Percentiles rank a stretch among this genome's conserved stretches.
Conservation (phyloP, 2,797 vertebrate species). For the Sebastolobus alascanus region DNA sequence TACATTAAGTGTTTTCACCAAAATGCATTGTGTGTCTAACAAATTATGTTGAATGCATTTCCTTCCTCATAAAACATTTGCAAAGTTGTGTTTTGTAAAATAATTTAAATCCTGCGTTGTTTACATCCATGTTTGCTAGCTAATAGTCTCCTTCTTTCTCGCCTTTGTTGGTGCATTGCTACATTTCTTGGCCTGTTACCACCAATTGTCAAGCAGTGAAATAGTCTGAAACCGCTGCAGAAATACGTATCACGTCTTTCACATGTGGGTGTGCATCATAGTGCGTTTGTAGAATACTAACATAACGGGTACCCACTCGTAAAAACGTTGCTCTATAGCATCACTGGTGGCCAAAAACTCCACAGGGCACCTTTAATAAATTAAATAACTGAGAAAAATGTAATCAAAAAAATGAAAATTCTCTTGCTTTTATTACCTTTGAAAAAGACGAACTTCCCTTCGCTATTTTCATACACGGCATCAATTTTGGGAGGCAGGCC, state of each 20-base stretch:
- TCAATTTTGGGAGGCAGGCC: slow-evolving; percentile 96
- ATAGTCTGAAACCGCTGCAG: not conserved
- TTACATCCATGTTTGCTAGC: not conserved
- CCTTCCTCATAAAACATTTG: not conserved
- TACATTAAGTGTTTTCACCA: not conserved
- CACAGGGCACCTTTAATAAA: not conserved
- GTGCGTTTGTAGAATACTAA: not conserved
- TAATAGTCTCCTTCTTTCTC: not conserved
- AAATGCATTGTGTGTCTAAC: not conserved
- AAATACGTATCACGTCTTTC: not conserved
- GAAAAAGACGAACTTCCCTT: slow-evolving; percentile 99
- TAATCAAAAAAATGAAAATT: not conserved
- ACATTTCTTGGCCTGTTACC: not conserved
- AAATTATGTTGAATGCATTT: not conserved
- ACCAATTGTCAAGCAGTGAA: not conserved
- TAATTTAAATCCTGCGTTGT: not conserved
- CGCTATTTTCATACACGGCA: slow-evolving; percentile 98
- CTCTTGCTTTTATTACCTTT: slow-evolving; percentile 89
- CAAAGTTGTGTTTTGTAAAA: not conserved
- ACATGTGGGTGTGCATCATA: not conserved
- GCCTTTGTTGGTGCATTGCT: not conserved
- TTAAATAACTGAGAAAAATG: not conserved
- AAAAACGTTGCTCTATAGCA: not conserved
- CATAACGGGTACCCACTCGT: fast-evolving
- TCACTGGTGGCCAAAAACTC: not conserved